These are phyloP conservation scores for Noctilio leporinus DNA, from an alignment of 2,113 vertebrate genomes.

Conservation along the genomic window DNA sequence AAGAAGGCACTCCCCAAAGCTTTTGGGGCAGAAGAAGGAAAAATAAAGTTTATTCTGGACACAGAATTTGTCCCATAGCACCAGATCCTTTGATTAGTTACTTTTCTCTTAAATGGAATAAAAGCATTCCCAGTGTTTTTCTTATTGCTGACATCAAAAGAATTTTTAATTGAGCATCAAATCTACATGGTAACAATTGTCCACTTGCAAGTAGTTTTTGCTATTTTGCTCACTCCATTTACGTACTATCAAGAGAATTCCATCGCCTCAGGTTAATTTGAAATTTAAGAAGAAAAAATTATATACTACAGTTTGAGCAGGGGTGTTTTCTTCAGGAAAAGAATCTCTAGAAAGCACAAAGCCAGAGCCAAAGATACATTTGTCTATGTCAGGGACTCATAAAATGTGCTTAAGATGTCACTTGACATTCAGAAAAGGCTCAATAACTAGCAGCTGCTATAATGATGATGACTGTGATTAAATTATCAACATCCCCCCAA, in stretches of 20 bases:
- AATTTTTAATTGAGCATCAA: constrained; percentile 30
- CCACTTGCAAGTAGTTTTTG: background rate
- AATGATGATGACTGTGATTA: background rate
- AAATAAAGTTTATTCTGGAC: background rate
- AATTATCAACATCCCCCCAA: background rate
- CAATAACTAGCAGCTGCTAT: background rate
- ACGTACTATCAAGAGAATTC: background rate
- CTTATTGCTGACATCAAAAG: constrained; percentile 12
- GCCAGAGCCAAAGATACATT: background rate
- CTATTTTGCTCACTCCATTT: background rate
- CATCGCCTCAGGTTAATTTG: background rate
- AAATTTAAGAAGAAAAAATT: constrained; percentile 11
- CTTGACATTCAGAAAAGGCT: background rate
- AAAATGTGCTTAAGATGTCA: background rate
- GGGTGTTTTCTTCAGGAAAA: background rate
- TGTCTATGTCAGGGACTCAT: background rate
- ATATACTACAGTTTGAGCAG: background rate
- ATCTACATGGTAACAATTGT: background rate
- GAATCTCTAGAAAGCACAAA: background rate
- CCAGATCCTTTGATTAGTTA: background rate
- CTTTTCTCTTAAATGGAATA: background rate
- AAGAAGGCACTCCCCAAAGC: background rate
- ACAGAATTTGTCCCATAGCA: background rate
- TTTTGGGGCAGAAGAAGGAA: background rate
- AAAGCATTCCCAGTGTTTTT: background rate